Conservation (phyloP, 2,113 vertebrate species). For the Probosciger aterrimus region DNA sequence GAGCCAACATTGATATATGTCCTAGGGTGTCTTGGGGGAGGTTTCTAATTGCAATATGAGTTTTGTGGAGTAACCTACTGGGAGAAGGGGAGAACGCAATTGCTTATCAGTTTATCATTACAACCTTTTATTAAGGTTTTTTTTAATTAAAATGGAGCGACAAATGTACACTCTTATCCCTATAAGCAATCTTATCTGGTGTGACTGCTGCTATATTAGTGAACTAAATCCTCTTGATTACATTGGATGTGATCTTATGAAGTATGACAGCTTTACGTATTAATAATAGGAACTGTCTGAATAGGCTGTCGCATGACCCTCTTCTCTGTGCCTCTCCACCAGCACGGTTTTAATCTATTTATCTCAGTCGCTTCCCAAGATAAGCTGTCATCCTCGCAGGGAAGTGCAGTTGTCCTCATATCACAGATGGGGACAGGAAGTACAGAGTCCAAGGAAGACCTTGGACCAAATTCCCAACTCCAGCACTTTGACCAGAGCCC, state of each 20-base stretch:
- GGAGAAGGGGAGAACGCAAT: slow-evolving; percentile 37
- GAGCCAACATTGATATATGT: slow-evolving; percentile 40
- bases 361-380: slow-evolving; percentile 25
- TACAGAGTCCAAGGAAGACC: neutral
- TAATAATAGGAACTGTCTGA: slow-evolving; percentile 62
- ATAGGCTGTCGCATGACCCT: slow-evolving; percentile 52
- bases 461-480: neutral
- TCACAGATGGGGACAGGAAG: neutral
- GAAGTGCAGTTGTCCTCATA: neutral
- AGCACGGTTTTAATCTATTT: slow-evolving; percentile 43
- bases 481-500: neutral
- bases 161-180: slow-evolving; percentile 67
- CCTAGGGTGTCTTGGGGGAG: slow-evolving; percentile 46
- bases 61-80: slow-evolving; percentile 48
- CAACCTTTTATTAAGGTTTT: slow-evolving; percentile 71
- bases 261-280: slow-evolving; percentile 70
- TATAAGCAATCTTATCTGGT: slow-evolving; percentile 69
- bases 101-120: slow-evolving; percentile 70
- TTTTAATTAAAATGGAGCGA: slow-evolving; percentile 68
- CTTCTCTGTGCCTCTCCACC: slow-evolving; percentile 40
- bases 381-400: neutral
- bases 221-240: slow-evolving; percentile 71
- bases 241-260: slow-evolving; percentile 69
- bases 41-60: slow-evolving; percentile 59
- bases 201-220: slow-evolving; percentile 66